Base-by-base conservation (phyloP, 2,888 invertebrate genomes). In the Cephus pulcher region DNA sequence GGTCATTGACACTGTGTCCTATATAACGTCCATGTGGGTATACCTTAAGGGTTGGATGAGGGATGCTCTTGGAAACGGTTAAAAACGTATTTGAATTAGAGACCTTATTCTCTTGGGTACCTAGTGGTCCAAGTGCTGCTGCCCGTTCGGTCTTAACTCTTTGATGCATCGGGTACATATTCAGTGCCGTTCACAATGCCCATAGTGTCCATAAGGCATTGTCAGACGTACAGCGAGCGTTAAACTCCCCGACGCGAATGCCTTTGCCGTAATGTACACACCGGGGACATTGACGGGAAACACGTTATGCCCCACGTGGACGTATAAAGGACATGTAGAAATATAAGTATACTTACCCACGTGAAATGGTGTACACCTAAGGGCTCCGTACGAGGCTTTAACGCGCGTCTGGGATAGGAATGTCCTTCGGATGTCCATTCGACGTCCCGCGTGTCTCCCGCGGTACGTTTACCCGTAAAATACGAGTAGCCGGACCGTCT, bases 111-210 rank as follows among this genome's bases (percentile, higher is more conserved):
- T 56, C 56, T 84, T 84, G 83, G 84, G 85, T 82, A 82, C 82
- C 83, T 85, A 85, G 88, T 88, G 88, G 88, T 88, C 88, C 84
- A 9, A 23, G 6, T 23, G 56, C 6, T 40, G 56, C 56, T 56
- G 56, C 83, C 87, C 86, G 84, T 88, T 86, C 83, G 88, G 87
- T 82, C 86, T 88, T 86, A 85, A 88, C 88, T 88, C 88, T 86
- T 87, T 88, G 88, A 88, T 87, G 88, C 84, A 86, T 86, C 86
- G 85, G 80, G 84, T 84, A 83, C 84, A 86, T 87, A 86, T 88
- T 85, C 87, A 85, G 87, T 86, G 83, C 82, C 82, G 84, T 82
- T 77, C 85, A 86, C 88, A 87, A 88, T 87, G 84, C 81, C 85
- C 82, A 85, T 83, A 84, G 85, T 86, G 86, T 88, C 86, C 88